Percentiles rank a stretch among this genome's conserved stretches.
These are phyloP conservation scores for Pherbina coryleti DNA, from an alignment of 2,888 invertebrate species.

Conservation along the genomic window DNA sequence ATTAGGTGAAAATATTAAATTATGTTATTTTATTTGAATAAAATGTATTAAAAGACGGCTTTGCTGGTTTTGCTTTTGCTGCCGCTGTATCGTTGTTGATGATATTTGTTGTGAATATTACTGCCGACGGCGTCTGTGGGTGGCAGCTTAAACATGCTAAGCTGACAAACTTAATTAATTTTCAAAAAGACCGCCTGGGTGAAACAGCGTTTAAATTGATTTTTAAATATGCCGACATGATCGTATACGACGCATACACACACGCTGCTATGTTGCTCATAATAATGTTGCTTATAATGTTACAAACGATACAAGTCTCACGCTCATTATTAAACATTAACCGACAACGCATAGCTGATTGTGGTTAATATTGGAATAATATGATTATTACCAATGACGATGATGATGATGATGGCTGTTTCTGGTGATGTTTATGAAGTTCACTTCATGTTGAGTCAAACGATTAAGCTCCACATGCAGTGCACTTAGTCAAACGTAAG, in stretches of 20 bases:
- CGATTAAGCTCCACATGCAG: too few relatives aligned
- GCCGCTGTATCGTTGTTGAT: background rate
- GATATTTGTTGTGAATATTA: background rate
- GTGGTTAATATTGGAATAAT: background rate
- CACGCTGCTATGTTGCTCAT: background rate
- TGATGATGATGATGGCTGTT: too few relatives aligned
- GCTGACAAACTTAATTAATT: constrained; percentile 23
- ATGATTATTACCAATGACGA: background rate
- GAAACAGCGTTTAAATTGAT: constrained; percentile 7
- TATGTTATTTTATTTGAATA: background rate
- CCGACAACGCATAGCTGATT: background rate
- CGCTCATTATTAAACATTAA: background rate
- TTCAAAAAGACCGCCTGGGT: background rate
- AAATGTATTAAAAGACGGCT: background rate
- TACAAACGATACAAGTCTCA: background rate
- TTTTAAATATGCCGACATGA: background rate
- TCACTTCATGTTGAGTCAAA: too few relatives aligned
- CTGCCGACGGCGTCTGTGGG: background rate
- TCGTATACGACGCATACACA: background rate
- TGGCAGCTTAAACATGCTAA: constrained; percentile 1
- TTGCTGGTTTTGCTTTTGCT: background rate
- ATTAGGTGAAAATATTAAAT: constrained; percentile 27
- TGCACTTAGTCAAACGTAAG: too few relatives aligned
- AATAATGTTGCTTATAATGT: background rate
- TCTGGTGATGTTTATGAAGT: too few relatives aligned